Conservation (phyloP, 2,888 invertebrate genomes). For the Oligia strigilis region DNA sequence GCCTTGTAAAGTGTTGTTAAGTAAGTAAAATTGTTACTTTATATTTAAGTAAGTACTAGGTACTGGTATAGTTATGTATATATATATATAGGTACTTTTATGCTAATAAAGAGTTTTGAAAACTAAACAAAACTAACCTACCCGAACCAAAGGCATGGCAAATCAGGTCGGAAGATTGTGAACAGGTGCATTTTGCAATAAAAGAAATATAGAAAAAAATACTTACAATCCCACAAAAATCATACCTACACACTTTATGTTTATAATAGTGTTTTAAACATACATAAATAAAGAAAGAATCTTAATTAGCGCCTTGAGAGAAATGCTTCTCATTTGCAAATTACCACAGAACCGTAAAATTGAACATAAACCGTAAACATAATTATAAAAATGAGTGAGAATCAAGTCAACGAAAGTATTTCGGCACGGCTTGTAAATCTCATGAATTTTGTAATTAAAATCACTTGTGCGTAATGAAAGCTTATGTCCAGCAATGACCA, state of each 20-base stretch:
- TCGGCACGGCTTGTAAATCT: conserved; percentile 21
- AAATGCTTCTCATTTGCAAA: conserved; percentile 5
- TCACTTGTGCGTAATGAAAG: background rate
- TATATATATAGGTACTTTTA: no score
- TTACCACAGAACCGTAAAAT: background rate
- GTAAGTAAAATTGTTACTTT: no score
- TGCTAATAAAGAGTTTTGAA: no score
- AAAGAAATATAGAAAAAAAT: no score
- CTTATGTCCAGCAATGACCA: background rate
- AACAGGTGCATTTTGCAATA: no score
- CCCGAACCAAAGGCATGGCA: no score
- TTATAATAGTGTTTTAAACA: background rate
- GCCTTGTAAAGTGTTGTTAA: no score
- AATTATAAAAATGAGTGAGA: conserved; percentile 29
- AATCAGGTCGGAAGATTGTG: no score
- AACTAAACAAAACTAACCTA: no score
- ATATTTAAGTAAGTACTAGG: no score
- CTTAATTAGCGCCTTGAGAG: background rate
- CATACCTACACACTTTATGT: background rate
- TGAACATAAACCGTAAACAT: background rate
- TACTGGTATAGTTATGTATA: no score
- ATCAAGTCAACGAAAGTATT: conserved; percentile 26
- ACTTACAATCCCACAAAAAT: background rate
- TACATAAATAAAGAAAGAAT: background rate
- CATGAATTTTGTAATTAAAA: conserved; percentile 46